Conservation (phyloP, 2,888 invertebrate species). For the Aphelenchoides bicaudatus region DNA sequence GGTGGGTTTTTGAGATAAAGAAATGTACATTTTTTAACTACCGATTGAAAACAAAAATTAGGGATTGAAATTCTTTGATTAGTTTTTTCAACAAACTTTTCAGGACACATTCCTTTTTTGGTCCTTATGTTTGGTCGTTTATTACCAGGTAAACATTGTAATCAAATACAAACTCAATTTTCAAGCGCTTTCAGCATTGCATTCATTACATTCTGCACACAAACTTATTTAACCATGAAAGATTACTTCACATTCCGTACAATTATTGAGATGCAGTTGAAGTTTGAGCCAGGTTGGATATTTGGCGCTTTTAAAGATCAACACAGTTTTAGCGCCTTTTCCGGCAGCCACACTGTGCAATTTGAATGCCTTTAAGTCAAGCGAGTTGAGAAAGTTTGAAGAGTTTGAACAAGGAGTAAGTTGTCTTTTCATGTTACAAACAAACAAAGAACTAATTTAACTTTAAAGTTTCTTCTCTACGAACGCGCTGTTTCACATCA, state of each 20-base stretch:
- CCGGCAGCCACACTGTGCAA: constrained; percentile 57
- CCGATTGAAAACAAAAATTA: not conserved
- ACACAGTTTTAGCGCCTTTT: constrained; percentile 39
- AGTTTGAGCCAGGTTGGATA: constrained; percentile 55
- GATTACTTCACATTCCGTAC: constrained; percentile 59
- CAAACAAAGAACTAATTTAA: not conserved
- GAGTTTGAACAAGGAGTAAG: constrained; percentile 53
- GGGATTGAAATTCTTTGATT: not conserved
- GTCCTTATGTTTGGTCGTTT: constrained; percentile 46
- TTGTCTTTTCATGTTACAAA: constrained; percentile 1
- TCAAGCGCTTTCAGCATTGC: too few relatives aligned
- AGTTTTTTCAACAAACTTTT: constrained; percentile 17
- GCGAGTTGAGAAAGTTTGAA: constrained; percentile 51
- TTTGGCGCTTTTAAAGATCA: not conserved
- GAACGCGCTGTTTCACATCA: constrained; percentile 52
- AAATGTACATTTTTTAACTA: not conserved
- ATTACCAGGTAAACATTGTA: too few relatives aligned
- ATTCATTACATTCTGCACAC: constrained; percentile 45
- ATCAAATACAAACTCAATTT: too few relatives aligned
- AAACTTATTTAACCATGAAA: constrained; percentile 59
- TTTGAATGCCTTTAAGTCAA: constrained; percentile 54
- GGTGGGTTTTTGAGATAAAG: constrained; percentile 31
- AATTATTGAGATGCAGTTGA: constrained; percentile 60
- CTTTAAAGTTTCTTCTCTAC: constrained; percentile 47
- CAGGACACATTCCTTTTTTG: constrained; percentile 56